phyloP scores from a whole-genome alignment of 2,113 vertebrate genomes.

The Oreotrochilus melanogaster region DNA sequence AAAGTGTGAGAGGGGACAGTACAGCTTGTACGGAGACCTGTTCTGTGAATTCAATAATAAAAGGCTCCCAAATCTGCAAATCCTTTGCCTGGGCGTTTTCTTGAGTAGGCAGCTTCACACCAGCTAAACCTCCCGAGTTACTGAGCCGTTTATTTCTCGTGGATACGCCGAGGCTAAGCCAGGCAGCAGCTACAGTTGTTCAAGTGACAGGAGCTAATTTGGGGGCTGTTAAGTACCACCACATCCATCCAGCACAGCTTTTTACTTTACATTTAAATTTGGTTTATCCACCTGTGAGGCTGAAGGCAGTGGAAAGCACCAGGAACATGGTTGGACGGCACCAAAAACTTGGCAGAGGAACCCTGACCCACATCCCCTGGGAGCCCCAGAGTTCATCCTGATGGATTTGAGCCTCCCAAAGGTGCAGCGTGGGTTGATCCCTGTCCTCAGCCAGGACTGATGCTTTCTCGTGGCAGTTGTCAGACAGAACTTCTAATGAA shows the following conservation, averaged over 20 bases:
- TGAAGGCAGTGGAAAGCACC: not conserved
- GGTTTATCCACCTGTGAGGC: not conserved
- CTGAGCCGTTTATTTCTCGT: not conserved
- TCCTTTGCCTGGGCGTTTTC: not conserved
- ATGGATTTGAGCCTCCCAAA: not conserved
- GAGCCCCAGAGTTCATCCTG: not conserved
- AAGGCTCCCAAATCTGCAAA: not conserved
- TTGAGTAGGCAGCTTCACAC: not conserved
- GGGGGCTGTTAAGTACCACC: not conserved
- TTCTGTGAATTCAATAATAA: not conserved
- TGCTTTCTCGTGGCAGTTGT: not conserved
- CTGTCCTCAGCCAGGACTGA: not conserved
- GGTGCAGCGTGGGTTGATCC: not conserved
- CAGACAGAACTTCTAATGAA: not conserved
- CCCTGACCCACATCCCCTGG: accelerated
- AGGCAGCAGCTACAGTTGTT: not conserved
- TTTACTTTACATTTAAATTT: not conserved
- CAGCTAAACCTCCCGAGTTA: not conserved
- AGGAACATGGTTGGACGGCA: accelerated
- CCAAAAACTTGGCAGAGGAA: not conserved
- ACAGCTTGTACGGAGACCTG: accelerated
- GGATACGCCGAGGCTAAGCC: not conserved
- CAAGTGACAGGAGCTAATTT: not conserved
- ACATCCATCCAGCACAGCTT: not conserved
- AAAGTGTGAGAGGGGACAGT: not conserved